Conservation (phyloP, 2,888 invertebrate species). For the Mycogona germanica region DNA sequence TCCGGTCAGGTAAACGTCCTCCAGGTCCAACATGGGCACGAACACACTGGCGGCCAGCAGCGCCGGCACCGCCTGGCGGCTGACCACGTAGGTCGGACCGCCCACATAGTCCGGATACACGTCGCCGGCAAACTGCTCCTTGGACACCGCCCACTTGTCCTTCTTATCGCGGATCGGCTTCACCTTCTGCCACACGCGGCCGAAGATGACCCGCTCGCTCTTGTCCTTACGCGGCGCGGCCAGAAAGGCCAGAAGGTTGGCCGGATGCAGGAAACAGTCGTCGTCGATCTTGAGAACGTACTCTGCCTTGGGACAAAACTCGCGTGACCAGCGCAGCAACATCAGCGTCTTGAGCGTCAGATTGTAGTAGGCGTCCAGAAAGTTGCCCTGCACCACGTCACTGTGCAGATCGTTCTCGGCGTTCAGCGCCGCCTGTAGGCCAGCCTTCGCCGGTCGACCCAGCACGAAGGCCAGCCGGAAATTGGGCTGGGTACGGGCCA, state of each 20-base stretch:
- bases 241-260: conserved; percentile 23
- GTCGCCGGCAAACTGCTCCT: conserved; percentile 20
- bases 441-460: conserved; percentile 13
- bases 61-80: neutral
- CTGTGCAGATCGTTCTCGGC: conserved; percentile 23
- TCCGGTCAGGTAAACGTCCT: conserved; percentile 21
- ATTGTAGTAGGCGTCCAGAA: conserved; percentile 25
- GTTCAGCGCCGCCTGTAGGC: conserved; percentile 18
- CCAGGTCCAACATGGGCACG: conserved; percentile 17
- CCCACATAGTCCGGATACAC: conserved; percentile 26
- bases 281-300: conserved; percentile 27
- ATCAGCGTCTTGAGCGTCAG: conserved; percentile 26
- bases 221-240: conserved; percentile 14
- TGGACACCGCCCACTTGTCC: conserved; percentile 25
- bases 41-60: conserved; percentile 9
- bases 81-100: conserved; percentile 25
- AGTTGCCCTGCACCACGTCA: conserved; percentile 25
- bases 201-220: conserved; percentile 19
- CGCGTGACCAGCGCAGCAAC: conserved; percentile 24
- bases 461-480: conserved; percentile 21
- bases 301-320: conserved; percentile 22
- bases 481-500: conserved; percentile 18
- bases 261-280: conserved; percentile 26
- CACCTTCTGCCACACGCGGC: conserved; percentile 24
- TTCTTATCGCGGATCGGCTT: conserved; percentile 23